Evolutionary conservation across 2,113 vertebrate species (phyloP), one percentile per base, ranked within the genome.

Genomic region (Neolamprologus hecqui): DNA sequence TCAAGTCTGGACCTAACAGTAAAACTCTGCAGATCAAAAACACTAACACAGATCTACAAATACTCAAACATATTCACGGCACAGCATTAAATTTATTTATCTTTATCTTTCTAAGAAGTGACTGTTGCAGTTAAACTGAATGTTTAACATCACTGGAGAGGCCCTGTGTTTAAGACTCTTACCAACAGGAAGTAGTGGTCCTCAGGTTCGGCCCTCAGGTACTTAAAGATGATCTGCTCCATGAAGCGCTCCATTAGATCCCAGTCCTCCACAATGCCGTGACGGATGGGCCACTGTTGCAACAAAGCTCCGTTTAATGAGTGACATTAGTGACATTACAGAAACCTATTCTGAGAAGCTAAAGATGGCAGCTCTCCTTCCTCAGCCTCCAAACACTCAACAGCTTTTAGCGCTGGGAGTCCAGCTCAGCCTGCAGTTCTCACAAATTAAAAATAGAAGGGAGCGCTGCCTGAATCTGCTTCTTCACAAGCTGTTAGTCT

Each of bases 211-310:
- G 98, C 98, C 90, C 98, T 97, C 95, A 99, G 96, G 95, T 99
- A 99, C 90, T 99, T 99, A 95, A 99, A 99, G 95, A 99, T 99
- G 93, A 99, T 97, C 96, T 99, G 98, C 91, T 99, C 99, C 99
- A 99, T 99, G 96, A 99, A 99, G 79, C 98, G 96, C 95, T 99
- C 99, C 99, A 99, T 99, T 82, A 99, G 96, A 92, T 99, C 99
- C 99, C 99, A 99, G 89, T 99, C 99, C 96, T 99, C 99, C 93
- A 99, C 98, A 84, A 99, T 99, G 81, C 99, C 99, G 90, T 99
- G 99, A 86, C 99, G 98, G 47, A 99, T 99, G 12, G 99, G 99
- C 98, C 99, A 99, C 98, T 99, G 94, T 93, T 23, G 35, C 26
- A 4, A 73, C 6, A 75, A 80, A 26, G 12, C 12, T 45, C 45